These are phyloP conservation scores for Procambarus virginalis DNA, from an alignment of 1,140 invertebrate genomes.

Conservation along the genomic window DNA sequence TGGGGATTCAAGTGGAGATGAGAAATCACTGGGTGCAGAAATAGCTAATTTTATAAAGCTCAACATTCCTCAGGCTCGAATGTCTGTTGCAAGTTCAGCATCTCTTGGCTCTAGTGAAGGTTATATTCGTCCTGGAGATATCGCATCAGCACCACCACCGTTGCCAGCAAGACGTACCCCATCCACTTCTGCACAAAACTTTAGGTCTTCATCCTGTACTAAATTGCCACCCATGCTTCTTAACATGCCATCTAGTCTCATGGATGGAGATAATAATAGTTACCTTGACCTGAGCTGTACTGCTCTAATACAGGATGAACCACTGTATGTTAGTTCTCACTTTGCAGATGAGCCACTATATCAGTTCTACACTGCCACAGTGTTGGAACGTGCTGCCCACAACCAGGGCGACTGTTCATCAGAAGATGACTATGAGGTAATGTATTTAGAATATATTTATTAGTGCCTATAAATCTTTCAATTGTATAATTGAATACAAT, in stretches of 20 bases:
- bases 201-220: conserved; percentile 20
- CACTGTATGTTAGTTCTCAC: conserved; percentile 70
- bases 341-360: conserved; percentile 88
- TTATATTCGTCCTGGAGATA: conserved; percentile 64
- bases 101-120: conserved; percentile 68
- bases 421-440: conserved; percentile 85
- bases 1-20: conserved; percentile 56
- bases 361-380: conserved; percentile 89
- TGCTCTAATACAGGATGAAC: conserved; percentile 61
- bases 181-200: neutral
- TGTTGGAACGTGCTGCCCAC: conserved; percentile 77
- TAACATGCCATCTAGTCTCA: conserved; percentile 46
- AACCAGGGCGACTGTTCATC: conserved; percentile 75
- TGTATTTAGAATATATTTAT: neutral
- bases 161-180: conserved; percentile 65
- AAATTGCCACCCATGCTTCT: conserved; percentile 33
- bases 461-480: neutral
- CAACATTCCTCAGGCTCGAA: conserved; percentile 60
- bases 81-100: conserved; percentile 61
- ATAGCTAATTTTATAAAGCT: conserved; percentile 20
- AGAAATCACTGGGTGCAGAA: conserved; percentile 33
- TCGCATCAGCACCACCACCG: conserved; percentile 70
- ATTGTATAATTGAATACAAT: too few relatives aligned
- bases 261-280: conserved; percentile 65
- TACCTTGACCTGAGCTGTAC: conserved; percentile 60